phyloP scores from a whole-genome alignment of 2,113 vertebrate genomes.

The Thalassarche chlororhynchos region DNA sequence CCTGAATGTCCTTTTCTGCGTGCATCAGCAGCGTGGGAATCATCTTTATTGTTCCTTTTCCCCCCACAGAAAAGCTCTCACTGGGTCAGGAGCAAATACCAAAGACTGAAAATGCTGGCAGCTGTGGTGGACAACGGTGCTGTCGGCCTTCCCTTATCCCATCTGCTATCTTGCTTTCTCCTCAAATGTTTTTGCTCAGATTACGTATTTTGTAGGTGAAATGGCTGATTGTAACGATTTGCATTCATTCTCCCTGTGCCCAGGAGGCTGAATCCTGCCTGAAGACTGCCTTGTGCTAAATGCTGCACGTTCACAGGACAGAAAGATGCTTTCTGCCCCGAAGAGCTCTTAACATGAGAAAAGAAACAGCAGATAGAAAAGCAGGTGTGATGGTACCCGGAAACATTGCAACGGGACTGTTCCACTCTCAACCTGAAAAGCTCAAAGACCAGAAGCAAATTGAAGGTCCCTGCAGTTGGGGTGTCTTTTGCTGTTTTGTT shows the following conservation, averaged over 20 bases:
- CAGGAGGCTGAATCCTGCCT: not conserved
- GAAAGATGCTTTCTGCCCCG: not conserved
- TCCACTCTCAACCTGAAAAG: not conserved
- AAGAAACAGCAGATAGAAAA: not conserved
- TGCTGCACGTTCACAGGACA: not conserved
- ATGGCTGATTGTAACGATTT: fast-evolving
- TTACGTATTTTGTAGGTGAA: not conserved
- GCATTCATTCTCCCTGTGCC: not conserved
- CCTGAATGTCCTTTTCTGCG: not conserved
- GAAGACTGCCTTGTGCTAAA: not conserved
- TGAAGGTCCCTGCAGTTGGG: not conserved
- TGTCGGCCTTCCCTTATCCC: not conserved
- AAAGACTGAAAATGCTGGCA: not conserved
- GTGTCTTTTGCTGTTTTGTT: not conserved
- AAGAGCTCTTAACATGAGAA: not conserved
- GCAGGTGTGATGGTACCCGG: not conserved
- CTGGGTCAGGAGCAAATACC: not conserved
- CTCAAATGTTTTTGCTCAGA: not conserved
- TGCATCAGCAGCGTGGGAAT: not conserved
- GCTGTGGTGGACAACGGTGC: not conserved
- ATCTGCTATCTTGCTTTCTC: not conserved
- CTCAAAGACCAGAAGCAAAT: not conserved
- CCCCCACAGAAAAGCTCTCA: not conserved
- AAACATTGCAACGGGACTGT: not conserved
- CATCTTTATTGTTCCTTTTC: not conserved